These are phyloP conservation scores for Neodontobutis hainanensis DNA, from an alignment of 2,113 vertebrate genomes.

Conservation along the genomic window DNA sequence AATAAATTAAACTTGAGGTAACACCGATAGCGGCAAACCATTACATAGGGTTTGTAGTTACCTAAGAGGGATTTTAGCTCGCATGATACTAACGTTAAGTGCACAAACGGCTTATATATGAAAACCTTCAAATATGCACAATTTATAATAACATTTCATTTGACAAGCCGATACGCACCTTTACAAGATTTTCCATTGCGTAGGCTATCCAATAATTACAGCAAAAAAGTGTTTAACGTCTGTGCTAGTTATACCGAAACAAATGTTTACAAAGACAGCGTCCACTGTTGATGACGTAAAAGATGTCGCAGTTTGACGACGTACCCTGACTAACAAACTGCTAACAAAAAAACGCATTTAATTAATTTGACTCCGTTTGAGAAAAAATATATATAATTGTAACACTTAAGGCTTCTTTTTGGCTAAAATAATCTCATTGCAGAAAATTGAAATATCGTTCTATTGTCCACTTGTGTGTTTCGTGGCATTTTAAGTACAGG, in stretches of 20 bases:
- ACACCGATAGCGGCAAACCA: too few relatives aligned
- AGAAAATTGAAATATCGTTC: too few relatives aligned
- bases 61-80: too few relatives aligned
- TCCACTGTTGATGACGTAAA: conserved; percentile 1
- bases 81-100: background rate
- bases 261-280: background rate
- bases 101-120: background rate
- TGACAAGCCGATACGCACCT: background rate
- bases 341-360: background rate
- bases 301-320: background rate
- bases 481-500: background rate
- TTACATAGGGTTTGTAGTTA: too few relatives aligned
- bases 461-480: background rate
- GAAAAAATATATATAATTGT: too few relatives aligned
- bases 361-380: too few relatives aligned
- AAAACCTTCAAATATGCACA: background rate
- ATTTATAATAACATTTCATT: too few relatives aligned
- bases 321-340: background rate
- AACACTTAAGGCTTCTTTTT: too few relatives aligned
- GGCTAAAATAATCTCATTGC: too few relatives aligned
- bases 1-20: too few relatives aligned
- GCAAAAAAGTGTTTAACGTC: conserved; percentile 5
- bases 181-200: conserved; percentile 26
- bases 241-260: background rate
- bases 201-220: background rate